Base-by-base conservation (phyloP, 2,888 invertebrate genomes). In the Lagria hirta region DNA sequence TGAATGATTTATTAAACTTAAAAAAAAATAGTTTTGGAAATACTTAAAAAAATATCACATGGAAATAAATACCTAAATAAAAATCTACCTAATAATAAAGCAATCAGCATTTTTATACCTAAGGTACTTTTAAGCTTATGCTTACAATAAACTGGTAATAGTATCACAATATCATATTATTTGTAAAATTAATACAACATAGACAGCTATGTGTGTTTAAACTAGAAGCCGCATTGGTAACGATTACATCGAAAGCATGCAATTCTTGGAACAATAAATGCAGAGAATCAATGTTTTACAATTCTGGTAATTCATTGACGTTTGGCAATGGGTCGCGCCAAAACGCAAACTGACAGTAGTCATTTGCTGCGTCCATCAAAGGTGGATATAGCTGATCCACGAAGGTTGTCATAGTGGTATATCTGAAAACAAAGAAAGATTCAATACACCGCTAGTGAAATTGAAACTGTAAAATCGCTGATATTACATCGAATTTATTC, bases 341-440 rank as follows among this genome's bases (percentile, higher is more conserved):
- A 73, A 86, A 97, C 62, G 88, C 84, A 58, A 94, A 93, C 64
- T 87, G 84, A 46, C 89, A 91, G 75, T 83, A 96, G 68, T 82
- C 82, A 53, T 82, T 80, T 1, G 79, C 76, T 10, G 76, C 76
- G 28, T 82, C 82, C 51, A 80, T 76, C 60, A 86, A 78, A 29
- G 88, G 86, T 57, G 97, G 98, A 74, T 96, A 98, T 71, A 98
- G 82, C 73, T 95, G 94, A 77, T 98, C 97, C 53, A 92, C 96
- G 54, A 96, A 83, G 72, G 88, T 88, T 52, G 88, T 88, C 86
- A 97, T 89, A 72, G 89, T 89, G 46, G 89, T 86, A 75, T 98
- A 98, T 68, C 96, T 96, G 82, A 3, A 42, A 42, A 14, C 12
- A 35, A 28, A 33, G 22, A 12, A 15, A 6, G 20, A 6, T 5